Conservation (phyloP, 2,888 invertebrate genomes). For the Orthosia cruda region DNA sequence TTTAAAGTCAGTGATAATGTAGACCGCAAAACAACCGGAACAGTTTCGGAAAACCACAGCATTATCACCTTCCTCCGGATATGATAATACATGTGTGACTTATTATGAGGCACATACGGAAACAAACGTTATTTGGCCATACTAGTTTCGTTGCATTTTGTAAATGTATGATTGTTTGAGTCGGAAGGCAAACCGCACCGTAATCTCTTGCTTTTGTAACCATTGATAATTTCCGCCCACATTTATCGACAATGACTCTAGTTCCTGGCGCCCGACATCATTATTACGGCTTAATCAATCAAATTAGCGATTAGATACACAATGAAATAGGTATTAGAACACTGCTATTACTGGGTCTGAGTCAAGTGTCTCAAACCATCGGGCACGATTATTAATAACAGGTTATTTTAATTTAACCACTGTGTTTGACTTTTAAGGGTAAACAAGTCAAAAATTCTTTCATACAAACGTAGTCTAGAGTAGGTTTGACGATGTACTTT, state of each 20-base stretch:
- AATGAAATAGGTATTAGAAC: slow-evolving; percentile 9
- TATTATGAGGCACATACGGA: not conserved
- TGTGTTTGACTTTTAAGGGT: no score
- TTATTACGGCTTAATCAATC: slow-evolving; percentile 13
- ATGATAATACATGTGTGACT: no score
- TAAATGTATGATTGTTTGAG: no score
- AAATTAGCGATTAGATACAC: slow-evolving; percentile 54
- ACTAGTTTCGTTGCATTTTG: not conserved
- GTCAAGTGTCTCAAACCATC: slow-evolving; percentile 14
- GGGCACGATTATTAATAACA: slow-evolving; percentile 22
- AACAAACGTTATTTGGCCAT: not conserved
- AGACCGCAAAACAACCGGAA: not conserved
- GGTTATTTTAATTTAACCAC: slow-evolving; percentile 1
- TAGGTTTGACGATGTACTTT: no score
- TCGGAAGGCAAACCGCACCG: not conserved
- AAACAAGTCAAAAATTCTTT: no score
- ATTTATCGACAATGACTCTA: not conserved
- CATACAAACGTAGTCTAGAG: no score
- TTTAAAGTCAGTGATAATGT: not conserved
- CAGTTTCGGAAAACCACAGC: not conserved
- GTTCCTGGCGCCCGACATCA: slow-evolving; percentile 9
- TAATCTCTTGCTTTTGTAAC: not conserved
- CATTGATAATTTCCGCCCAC: not conserved
- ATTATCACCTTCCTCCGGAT: no score
- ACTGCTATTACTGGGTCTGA: slow-evolving; percentile 31